phyloP scores from a whole-genome alignment of 2,888 invertebrate genomes.

The Nomada fabriciana region DNA sequence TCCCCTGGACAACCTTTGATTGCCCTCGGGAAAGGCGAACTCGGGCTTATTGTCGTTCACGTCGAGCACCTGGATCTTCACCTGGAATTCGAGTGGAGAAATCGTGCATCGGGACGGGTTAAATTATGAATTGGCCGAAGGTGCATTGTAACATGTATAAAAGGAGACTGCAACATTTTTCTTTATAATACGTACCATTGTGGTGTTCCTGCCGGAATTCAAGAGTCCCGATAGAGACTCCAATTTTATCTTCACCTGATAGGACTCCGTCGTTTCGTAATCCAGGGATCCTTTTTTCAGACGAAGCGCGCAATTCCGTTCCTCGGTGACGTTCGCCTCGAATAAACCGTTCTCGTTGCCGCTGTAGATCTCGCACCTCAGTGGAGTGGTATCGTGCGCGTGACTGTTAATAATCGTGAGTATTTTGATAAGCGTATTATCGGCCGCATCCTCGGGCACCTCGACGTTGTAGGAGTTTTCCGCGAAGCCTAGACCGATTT shows the following conservation, averaged over 20 bases:
- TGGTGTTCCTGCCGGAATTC: conserved; percentile 90
- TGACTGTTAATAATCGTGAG: conserved; percentile 91
- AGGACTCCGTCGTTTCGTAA: conserved; percentile 91
- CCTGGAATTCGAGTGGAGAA: conserved; percentile 76
- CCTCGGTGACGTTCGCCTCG: conserved; percentile 90
- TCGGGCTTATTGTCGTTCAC: conserved; percentile 95
- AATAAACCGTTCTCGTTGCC: conserved; percentile 92
- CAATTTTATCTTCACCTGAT: conserved; percentile 91
- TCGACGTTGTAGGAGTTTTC: conserved; percentile 94
- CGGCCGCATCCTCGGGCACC: conserved; percentile 91
- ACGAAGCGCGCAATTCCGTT: conserved; percentile 93
- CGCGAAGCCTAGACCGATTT: conserved; percentile 94
- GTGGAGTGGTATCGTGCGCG: conserved; percentile 88
- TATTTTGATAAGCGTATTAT: conserved; percentile 89
- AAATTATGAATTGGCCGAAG: no score
- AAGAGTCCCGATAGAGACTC: conserved; percentile 93
- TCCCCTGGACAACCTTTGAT: conserved; percentile 86
- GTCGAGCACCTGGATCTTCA: conserved; percentile 93
- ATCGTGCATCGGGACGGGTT: no score
- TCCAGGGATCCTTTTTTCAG: conserved; percentile 90
- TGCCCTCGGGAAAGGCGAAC: conserved; percentile 90
- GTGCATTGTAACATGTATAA: neutral
- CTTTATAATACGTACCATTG: conserved; percentile 83
- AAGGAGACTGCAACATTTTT: no score
- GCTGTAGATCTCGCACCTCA: conserved; percentile 91